phyloP scores from a whole-genome alignment of 2,113 vertebrate genomes.

The Leptosomus discolor region DNA sequence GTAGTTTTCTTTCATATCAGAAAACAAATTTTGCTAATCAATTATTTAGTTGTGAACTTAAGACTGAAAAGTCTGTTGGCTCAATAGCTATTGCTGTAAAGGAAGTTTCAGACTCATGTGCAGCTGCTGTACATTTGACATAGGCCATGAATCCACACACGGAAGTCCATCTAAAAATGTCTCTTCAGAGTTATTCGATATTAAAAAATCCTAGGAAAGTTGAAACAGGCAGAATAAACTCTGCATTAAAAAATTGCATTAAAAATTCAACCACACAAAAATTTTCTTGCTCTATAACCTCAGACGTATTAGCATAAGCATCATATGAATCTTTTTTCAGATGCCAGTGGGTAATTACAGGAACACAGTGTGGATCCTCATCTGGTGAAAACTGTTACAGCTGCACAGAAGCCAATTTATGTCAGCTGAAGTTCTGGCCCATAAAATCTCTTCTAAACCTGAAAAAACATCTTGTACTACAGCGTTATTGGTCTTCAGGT shows the following conservation, averaged over 20 bases:
- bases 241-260: background rate
- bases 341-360: constrained; percentile 14
- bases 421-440: constrained; percentile 37
- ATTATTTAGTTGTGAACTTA: background rate
- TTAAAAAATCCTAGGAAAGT: background rate
- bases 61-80: background rate
- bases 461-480: constrained; percentile 40
- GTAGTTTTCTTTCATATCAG: background rate
- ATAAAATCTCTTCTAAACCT: constrained; percentile 46
- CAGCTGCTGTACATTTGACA: background rate
- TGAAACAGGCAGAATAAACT: constrained; percentile 28
- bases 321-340: constrained; percentile 11
- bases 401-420: constrained; percentile 32
- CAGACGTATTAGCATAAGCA: background rate
- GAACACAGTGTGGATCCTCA: constrained; percentile 35
- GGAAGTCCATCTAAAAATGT: background rate
- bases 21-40: background rate
- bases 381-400: constrained; percentile 17
- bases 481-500: constrained; percentile 23
- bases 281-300: background rate
- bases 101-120: background rate
- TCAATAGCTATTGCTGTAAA: background rate
- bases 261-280: constrained; percentile 22
- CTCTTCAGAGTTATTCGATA: background rate
- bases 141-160: background rate